Evolutionary conservation across 2,113 vertebrate genomes (phyloP), one percentile per base, ranked within the genome.

Genomic region (Pelvicachromis taeniatus): DNA sequence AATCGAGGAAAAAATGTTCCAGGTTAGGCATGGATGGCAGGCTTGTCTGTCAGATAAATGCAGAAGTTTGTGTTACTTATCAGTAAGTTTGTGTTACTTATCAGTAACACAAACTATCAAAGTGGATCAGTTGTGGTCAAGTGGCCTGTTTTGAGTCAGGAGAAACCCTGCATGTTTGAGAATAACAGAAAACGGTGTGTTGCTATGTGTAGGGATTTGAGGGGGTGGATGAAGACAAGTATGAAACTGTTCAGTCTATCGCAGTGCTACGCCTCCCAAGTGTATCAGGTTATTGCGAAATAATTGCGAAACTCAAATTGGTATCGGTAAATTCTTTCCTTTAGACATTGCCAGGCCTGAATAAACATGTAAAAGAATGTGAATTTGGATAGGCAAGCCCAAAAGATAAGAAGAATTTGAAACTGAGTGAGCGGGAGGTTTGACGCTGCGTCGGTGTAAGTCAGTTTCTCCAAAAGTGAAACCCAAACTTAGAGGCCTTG

Each of bases 381-480:
- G 31, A 35, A 11, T 61, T 19, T 61, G 9, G 31, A 61, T 35
- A 19, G 19, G 16, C 7, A 31, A 31, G 12, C 23, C 33, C 29
- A 35, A 16, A 10, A 35, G 29, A 19, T 19, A 2, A 33, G 9
- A 9, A 33, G 4, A 61, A 2, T 33, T 17, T 17, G 14, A 54
- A 21, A 11, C 3, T 4, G 21, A 11, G n/a, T 10, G 9, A 21
- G 19, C 33, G 13, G 8, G 9, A 59, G 26, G 13, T 9, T 9
- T 31, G 26, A 58, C 3, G 8, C 6, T 0, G 31, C 1, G 0
- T 9, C 1, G 2, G 9, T 6, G 4, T 61, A 33, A 31, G 17
- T 11, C 58, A 35, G 58, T 61, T 61, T 61, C 29, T 61, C 16
- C 31, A 19, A 19, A 61, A 35, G 16, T 35, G 31, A 61, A 61